These are phyloP conservation scores for Dolichoris vasculosae DNA, from an alignment of 1,140 invertebrate species.

Conservation along the genomic window DNA sequence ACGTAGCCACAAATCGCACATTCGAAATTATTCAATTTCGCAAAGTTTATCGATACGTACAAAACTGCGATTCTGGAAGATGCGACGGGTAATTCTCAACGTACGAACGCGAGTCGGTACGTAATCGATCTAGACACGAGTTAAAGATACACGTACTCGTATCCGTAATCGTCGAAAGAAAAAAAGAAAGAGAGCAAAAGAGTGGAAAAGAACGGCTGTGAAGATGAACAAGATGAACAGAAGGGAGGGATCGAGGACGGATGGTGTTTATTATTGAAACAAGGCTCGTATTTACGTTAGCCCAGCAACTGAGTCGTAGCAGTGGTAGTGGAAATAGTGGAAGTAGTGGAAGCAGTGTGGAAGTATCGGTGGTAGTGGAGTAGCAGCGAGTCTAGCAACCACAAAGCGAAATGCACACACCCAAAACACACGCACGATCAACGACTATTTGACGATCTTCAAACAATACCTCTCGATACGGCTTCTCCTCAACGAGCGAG, in stretches of 20 bases:
- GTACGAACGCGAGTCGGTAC: too few species aligned
- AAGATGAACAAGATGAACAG: too few species aligned
- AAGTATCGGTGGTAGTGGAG: too few species aligned
- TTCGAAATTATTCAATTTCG: too few species aligned
- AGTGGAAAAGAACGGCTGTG: background rate
- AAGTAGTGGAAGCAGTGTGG: too few species aligned
- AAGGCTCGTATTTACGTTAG: constrained; percentile 8
- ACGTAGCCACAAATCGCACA: background rate
- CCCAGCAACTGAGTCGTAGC: too few species aligned
- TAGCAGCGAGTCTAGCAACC: background rate
- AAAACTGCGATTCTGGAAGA: too few species aligned
- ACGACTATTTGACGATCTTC: background rate
- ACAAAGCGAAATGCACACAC: background rate
- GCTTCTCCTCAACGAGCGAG: background rate
- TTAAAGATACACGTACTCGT: too few species aligned
- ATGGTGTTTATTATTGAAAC: constrained; percentile 29
- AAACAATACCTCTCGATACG: background rate
- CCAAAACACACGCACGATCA: background rate
- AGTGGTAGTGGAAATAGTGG: too few species aligned
- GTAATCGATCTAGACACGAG: too few species aligned
- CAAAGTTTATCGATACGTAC: too few species aligned
- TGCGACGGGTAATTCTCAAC: too few species aligned
- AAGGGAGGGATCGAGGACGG: background rate
- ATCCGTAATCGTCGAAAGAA: background rate
- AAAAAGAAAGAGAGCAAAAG: background rate